Conservation (phyloP, 1,140 invertebrate species). For the Bombyx mandarina region DNA sequence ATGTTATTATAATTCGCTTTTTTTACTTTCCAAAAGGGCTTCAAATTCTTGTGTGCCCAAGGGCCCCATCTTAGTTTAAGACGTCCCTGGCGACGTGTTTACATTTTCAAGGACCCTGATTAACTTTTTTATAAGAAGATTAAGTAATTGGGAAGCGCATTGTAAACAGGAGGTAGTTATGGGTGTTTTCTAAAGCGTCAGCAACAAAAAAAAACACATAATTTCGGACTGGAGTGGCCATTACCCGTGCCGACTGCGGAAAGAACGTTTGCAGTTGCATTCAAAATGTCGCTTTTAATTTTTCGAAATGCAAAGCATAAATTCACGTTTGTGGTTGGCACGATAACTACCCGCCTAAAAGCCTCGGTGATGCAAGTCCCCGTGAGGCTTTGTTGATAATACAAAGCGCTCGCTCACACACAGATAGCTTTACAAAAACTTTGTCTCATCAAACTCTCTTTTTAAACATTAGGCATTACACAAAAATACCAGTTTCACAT, state of each 20-base stretch:
- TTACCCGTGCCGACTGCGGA: slow-evolving; percentile 46
- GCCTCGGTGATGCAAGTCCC: slow-evolving; percentile 41
- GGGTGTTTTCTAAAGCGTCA: slow-evolving; percentile 45
- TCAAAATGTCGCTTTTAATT: slow-evolving; percentile 64
- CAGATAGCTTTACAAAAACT: slow-evolving; percentile 39
- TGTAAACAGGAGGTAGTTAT: slow-evolving; percentile 35
- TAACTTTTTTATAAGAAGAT: slow-evolving; percentile 6
- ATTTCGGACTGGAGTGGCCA: slow-evolving; percentile 60
- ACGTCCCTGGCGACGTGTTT: no score
- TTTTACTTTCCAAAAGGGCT: no score
- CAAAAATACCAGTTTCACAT: no score
- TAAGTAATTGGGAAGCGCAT: slow-evolving; percentile 22
- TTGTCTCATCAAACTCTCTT: slow-evolving; percentile 22
- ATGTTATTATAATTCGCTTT: no score
- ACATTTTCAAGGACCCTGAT: no score
- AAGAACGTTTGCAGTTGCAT: slow-evolving; percentile 59
- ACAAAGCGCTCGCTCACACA: slow-evolving; percentile 45
- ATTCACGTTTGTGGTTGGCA: slow-evolving; percentile 52
- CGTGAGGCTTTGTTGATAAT: slow-evolving; percentile 43
- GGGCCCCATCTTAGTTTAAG: no score
- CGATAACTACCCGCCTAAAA: slow-evolving; percentile 57
- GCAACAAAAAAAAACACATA: slow-evolving; percentile 40
- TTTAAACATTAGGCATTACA: background rate
- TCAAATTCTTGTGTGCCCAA: no score
- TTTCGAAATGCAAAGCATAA: slow-evolving; percentile 61